Percentiles rank a stretch among this genome's conserved stretches.
Evolutionary conservation across 2,888 invertebrate genomes (phyloP).

Genomic region (Melanotus villosus): DNA sequence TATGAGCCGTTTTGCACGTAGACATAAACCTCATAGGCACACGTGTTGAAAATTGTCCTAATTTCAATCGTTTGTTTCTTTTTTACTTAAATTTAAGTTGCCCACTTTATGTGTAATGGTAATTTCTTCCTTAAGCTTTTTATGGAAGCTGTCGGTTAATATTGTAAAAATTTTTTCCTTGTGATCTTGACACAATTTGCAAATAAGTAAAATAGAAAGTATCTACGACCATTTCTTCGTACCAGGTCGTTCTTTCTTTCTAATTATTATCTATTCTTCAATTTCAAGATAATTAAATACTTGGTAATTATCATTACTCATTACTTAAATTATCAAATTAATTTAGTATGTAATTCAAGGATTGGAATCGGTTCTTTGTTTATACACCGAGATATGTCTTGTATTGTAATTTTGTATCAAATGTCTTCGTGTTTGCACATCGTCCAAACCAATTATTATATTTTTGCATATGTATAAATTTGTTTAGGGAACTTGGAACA

Average conservation of each 20-base stretch:
- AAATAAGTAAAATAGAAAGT: conserved; percentile 37
- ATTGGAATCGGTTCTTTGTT: background rate
- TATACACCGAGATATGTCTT: background rate
- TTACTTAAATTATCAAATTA: too few relatives aligned
- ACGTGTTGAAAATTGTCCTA: conserved; percentile 28
- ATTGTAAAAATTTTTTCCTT: background rate
- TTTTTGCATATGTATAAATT: too few relatives aligned
- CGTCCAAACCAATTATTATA: background rate
- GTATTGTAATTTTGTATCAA: background rate
- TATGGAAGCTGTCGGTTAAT: background rate
- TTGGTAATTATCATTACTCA: background rate
- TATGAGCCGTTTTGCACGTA: conserved; percentile 25
- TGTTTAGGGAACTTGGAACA: too few relatives aligned
- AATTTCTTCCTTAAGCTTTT: background rate
- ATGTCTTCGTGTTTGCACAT: background rate
- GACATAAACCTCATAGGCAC: conserved; percentile 6
- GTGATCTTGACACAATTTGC: conserved; percentile 40
- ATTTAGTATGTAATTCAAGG: too few relatives aligned
- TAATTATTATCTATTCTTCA: background rate
- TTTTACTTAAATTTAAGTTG: background rate
- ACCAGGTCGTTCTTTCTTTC: conserved; percentile 27
- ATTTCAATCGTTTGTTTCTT: conserved; percentile 12
- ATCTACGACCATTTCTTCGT: conserved; percentile 25
- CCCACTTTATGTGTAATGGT: background rate
- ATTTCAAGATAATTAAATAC: too few relatives aligned